phyloP scores from a whole-genome alignment of 2,797 vertebrate genomes.

The Schizopygopsis malacanthus region DNA sequence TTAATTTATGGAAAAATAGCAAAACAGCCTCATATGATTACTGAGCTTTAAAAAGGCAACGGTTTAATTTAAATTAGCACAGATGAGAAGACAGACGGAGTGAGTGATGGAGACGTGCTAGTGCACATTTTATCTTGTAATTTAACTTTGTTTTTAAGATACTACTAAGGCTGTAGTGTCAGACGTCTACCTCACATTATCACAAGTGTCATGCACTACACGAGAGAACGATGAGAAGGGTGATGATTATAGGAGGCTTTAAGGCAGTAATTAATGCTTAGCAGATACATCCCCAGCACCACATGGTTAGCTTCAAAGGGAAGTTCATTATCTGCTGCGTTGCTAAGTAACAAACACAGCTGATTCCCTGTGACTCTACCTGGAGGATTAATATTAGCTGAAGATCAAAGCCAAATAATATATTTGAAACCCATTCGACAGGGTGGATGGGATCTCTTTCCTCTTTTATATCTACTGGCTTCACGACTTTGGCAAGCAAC shows the following conservation, averaged over 20 bases:
- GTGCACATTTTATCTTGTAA: background rate
- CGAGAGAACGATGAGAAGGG: background rate
- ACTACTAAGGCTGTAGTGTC: background rate
- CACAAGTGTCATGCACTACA: background rate
- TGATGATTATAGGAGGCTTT: background rate
- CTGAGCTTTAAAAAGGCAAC: no score
- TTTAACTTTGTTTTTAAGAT: background rate
- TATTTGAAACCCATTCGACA: background rate
- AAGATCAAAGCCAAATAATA: conserved; percentile 39
- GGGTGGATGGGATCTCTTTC: background rate
- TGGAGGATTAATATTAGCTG: conserved; percentile 49
- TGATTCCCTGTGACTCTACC: conserved; percentile 30
- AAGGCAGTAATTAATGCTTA: conserved; percentile 23
- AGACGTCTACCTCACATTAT: conserved; percentile 2
- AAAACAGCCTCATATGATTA: no score
- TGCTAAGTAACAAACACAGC: conserved; percentile 57
- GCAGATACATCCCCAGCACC: conserved; percentile 22
- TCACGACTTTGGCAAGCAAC: background rate
- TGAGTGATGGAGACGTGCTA: no score
- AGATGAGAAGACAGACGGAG: no score
- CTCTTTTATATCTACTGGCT: background rate
- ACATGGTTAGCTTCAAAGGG: conserved; percentile 24
- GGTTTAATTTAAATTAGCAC: no score
- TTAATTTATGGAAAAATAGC: no score
- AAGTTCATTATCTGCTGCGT: conserved; percentile 42